Base-by-base conservation (phyloP, 2,888 invertebrate genomes). In the Sinohyriopsis cumingii region DNA sequence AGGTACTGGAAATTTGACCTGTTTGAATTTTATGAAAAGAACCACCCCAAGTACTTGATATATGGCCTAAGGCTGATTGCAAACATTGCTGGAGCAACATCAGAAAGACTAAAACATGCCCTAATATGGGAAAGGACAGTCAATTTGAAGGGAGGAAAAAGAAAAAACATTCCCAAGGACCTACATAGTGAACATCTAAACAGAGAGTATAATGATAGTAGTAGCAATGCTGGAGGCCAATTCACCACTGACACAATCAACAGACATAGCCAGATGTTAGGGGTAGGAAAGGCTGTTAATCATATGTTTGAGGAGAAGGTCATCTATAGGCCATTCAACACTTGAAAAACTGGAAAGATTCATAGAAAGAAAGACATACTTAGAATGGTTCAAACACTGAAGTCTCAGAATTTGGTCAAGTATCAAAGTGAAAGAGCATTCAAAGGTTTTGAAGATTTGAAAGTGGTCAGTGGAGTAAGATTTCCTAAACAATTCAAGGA, bases 161-260 rank as follows among this genome's bases (percentile, higher is more conserved):
- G 63, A 20, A 71, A 63, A 57, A 63, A 63, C 57, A 60, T 71
- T 6, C 59, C 67, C 20, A 71, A 71, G 59, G 71, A 71, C 53
- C 24, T 71, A 20, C 67, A 67, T 45, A 67, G 67, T 63, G 71
- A 71, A 59, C 63, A 67, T 59, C 60, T 65, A 45, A 71, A 67
- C 5, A 22, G 63, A n/a, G n/a, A 71, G 57, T 71, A 67, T 54
- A 71, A 71, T 25, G 67, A 59, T 19, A 71, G 63, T 57, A 62
- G 55, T 59, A 56, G 63, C 22, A 55, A 56, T 62, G 66, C 69
- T 19, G 66, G 66, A 22, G 66, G 66, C 20, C 69, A 66, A 53
- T 12, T 66, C 20, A 59, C 59, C 18, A 20, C 28, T 56, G 12
- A 22, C 20, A 68, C 64, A 24, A 25, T 68, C 9, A 45, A 68